Percentiles rank a stretch among this genome's conserved stretches.
These are phyloP conservation scores for Schizopygopsis pylzovi DNA, from an alignment of 2,797 vertebrate genomes.

Conservation along the genomic window DNA sequence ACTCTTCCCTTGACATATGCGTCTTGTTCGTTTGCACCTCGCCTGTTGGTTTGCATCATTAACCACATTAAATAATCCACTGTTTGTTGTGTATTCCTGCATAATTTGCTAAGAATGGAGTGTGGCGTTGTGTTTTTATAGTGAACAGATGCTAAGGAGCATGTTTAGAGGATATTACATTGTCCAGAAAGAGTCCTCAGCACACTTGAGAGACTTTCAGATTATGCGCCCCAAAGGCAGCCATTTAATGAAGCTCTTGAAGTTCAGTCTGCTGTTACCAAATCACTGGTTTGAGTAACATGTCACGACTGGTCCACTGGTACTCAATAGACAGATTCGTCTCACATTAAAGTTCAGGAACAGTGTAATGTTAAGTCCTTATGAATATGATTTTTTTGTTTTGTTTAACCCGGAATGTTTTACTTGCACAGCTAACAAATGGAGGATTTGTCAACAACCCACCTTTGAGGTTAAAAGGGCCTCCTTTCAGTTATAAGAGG, in stretches of 20 bases:
- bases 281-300: conserved; percentile 54
- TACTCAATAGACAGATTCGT: conserved; percentile 33
- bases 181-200: conserved; percentile 17
- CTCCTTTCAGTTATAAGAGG: neutral
- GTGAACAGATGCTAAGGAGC: conserved; percentile 45
- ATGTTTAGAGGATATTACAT: conserved; percentile 29
- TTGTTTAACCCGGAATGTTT: conserved; percentile 7
- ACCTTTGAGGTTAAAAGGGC: too few relatives aligned
- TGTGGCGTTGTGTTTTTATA: conserved; percentile 43
- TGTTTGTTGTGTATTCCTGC: conserved; percentile 31
- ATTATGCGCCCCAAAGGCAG: conserved; percentile 18
- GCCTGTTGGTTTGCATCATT: conserved; percentile 25
- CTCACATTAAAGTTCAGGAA: conserved; percentile 32
- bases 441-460: conserved; percentile 24
- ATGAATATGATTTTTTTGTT: conserved; percentile 54
- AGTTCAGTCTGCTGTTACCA: conserved; percentile 33
- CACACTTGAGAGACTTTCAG: neutral
- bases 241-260: conserved; percentile 46
- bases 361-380: conserved; percentile 55
- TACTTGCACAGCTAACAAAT: neutral
- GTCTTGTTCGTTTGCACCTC: conserved; percentile 44
- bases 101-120: conserved; percentile 40
- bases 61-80: conserved; percentile 32
- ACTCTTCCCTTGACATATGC: neutral
- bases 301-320: conserved; percentile 50